Percentiles rank a stretch among this genome's conserved stretches.
phyloP scores from a whole-genome alignment of 2,113 vertebrate genomes.

The Penelope pileata region DNA sequence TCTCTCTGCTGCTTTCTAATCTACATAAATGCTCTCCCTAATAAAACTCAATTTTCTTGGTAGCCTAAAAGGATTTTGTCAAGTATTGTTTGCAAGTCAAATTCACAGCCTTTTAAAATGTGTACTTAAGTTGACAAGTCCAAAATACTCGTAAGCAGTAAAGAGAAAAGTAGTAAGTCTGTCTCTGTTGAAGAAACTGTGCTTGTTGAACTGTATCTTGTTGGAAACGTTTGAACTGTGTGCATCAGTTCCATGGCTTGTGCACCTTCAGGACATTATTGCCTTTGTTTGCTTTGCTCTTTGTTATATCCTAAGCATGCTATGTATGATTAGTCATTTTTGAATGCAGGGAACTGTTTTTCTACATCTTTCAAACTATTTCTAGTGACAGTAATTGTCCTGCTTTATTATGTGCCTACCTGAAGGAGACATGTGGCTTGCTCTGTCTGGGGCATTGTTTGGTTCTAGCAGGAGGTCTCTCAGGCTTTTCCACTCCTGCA shows the following conservation, averaged over 20 bases:
- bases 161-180: neutral
- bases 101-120: neutral
- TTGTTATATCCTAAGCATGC: neutral
- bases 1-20: neutral
- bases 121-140: neutral
- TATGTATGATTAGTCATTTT: neutral
- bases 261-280: neutral
- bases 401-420: neutral
- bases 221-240: neutral
- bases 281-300: neutral
- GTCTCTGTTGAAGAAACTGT: neutral
- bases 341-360: neutral
- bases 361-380: neutral
- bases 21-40: neutral
- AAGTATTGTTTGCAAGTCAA: neutral
- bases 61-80: neutral
- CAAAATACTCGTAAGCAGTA: neutral
- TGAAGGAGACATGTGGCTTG: neutral
- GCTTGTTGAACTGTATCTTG: neutral
- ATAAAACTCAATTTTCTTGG: conserved; percentile 7
- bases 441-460: neutral
- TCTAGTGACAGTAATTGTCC: neutral
- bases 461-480: neutral
- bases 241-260: neutral
- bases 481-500: neutral